Base-by-base conservation (phyloP, 2,113 vertebrate genomes). In the Cariama cristata region DNA sequence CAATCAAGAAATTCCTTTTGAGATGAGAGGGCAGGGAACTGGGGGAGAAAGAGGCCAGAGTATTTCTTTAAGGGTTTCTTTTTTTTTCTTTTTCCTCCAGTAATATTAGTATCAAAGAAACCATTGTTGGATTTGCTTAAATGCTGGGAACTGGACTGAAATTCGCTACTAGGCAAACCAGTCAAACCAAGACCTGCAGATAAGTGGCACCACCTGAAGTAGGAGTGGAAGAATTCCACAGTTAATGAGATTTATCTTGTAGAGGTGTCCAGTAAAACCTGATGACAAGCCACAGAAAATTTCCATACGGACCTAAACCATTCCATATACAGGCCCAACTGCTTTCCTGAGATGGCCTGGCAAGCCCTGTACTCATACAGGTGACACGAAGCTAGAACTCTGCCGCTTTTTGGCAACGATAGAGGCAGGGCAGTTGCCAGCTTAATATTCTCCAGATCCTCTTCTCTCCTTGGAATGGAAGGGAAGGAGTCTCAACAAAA, bases 1-100 rank as follows among this genome's bases (percentile, higher is more conserved):
- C 60, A 90, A 86, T 92, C 64, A 67, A 86, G 96, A 94, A 75
- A 75, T 72, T 88, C 72, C 91, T 95, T 94, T 95, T 18, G 90
- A 96, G 93, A 92, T 58, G 75, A 90, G 72, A 97, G 89, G 80
- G 75, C 76, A 88, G 56, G 58, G 87, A 76, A 66, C 49, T 58
- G 47, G 74, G 56, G 76, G 77, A 84, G 55, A 71, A 60, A 38
- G 81, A 94, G 88, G 79, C 52, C 85, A 86, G 49, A 50, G 68
- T 3, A 12, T 24, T 58, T 35, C 83, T 88, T 90, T 45, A 86
- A 76, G 69, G 74, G 74, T 33, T 95, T 21, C 33, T 82, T 64
- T 59, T 27, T 38, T 45, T 35, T 24, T 20, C 53, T 63, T 85
- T 45, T 68, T 42, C 40, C 68, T 58, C 56, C 53, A 75, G 77